Percentiles rank a stretch among this genome's conserved stretches.
phyloP scores from a whole-genome alignment of 2,797 vertebrate species.

The Steatocranus sp. region DNA sequence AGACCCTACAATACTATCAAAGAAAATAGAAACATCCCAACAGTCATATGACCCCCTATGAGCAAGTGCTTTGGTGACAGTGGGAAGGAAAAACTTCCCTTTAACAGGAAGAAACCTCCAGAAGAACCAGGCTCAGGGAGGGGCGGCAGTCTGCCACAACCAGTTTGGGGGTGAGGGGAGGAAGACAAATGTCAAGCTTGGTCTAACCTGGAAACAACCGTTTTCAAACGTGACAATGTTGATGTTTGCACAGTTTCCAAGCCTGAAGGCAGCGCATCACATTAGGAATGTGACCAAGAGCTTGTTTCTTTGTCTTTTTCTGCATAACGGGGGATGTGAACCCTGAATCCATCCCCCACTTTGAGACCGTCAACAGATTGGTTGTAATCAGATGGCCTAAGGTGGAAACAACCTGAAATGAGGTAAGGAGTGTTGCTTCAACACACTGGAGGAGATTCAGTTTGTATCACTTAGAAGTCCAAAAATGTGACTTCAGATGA shows the following conservation, averaged over 20 bases:
- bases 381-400: not conserved
- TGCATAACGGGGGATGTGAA: not conserved
- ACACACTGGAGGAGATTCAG: not conserved
- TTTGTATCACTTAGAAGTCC: not conserved
- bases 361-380: not conserved
- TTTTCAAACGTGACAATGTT: not conserved
- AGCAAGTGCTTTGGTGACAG: rapidly evolving
- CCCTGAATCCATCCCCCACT: not conserved
- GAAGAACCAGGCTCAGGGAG: rapidly evolving
- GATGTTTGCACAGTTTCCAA: not conserved
- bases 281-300: rapidly evolving
- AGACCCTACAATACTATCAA: not conserved
- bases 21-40: rapidly evolving
- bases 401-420: not conserved
- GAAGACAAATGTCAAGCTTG: not conserved
- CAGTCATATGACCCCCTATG: rapidly evolving
- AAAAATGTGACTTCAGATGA: not conserved
- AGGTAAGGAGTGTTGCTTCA: not conserved
- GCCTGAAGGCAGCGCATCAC: not conserved
- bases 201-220: not conserved
- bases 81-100: rapidly evolving
- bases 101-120: not conserved
- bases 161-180: not conserved
- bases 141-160: rapidly evolving
- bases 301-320: not conserved